Evolutionary conservation across 2,113 vertebrate genomes (phyloP), one percentile per base, ranked within the genome.

Genomic region (Serinus canaria): DNA sequence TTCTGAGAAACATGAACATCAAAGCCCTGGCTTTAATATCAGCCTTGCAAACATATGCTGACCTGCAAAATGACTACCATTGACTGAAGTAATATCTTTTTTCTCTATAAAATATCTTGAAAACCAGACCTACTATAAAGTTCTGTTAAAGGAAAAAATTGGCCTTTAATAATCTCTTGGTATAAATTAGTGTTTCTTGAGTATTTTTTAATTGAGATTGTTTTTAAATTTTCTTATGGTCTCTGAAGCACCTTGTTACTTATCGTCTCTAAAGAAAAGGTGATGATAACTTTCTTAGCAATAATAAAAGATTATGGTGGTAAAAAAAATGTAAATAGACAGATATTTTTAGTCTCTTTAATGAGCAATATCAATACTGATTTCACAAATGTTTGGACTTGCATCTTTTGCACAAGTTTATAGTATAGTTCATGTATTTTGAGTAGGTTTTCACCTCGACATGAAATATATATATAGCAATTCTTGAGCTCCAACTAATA

Each of bases 81-180:
- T 68, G 31, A 35, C 31, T 13, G 12, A 75, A 10, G 13, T 7
- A 66, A 9, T 64, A 63, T 7, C 2, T 58, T 92, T 94, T 74
- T 85, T 44, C 27, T 68, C 35, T 76, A 11, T n/a, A 83, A 75
- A 68, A 3, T 76, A 8, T 46, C 27, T 24, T 63, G 39, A 59
- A 91, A 89, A 31, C 0, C 2, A 68, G 28, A 20, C 0, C 1
- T 23, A 47, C 24, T 64, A 24, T 19, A 85, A 33, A 64, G 47
- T 69, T 83, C 6, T 39, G 1, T 3, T 77, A 68, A 66, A 31
- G 19, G 5, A 31, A 55, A 49, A 80, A 67, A 27, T 13, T 9
- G 0, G 1, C 2, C 55, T 73, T 78, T 52, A 49, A 43, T 35
- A 81, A 44, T 41, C 86, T 16, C 2, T 1, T 58, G 9, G 1